Percentiles rank a stretch among this genome's conserved stretches.
These are phyloP conservation scores for Orycteropus afer DNA, from an alignment of 2,113 vertebrate species.

Conservation along the genomic window DNA sequence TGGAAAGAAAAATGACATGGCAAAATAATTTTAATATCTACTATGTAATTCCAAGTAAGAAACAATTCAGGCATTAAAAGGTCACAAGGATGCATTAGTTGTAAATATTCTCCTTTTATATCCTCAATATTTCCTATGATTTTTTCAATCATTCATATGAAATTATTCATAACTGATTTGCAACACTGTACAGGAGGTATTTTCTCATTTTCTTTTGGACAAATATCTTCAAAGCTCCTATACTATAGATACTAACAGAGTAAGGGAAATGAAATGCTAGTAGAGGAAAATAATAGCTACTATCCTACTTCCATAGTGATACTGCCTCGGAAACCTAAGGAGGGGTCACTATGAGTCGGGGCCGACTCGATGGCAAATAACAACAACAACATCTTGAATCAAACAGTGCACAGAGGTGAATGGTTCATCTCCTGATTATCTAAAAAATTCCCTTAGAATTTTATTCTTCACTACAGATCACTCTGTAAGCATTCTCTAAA, in stretches of 20 bases:
- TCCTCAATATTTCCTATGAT: slow-evolving; percentile 78
- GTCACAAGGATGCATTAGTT: slow-evolving; percentile 80
- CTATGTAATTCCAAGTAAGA: slow-evolving; percentile 70
- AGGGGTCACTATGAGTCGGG: too few relatives aligned
- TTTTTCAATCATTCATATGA: slow-evolving; percentile 71
- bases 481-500: slow-evolving; percentile 39
- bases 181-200: slow-evolving; percentile 74
- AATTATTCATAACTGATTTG: slow-evolving; percentile 76
- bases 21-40: slow-evolving; percentile 81
- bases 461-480: slow-evolving; percentile 53
- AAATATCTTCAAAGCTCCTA: slow-evolving; percentile 79
- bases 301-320: too few relatives aligned
- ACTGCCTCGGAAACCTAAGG: too few relatives aligned
- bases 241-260: slow-evolving; percentile 65
- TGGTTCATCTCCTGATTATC: slow-evolving; percentile 50
- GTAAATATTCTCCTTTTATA: slow-evolving; percentile 73
- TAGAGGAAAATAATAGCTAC: background rate
- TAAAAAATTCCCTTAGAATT: slow-evolving; percentile 50
- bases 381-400: slow-evolving; percentile 26
- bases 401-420: slow-evolving; percentile 66
- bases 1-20: slow-evolving; percentile 62
- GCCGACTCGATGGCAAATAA: too few relatives aligned
- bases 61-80: slow-evolving; percentile 73
- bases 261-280: slow-evolving; percentile 76
- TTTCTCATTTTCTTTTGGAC: slow-evolving; percentile 81